A percentile compares a stretch with the other conserved stretches of the same genome.
phyloP scores from a whole-genome alignment of 2,797 vertebrate genomes.

The Pseudomugil tenellus region DNA sequence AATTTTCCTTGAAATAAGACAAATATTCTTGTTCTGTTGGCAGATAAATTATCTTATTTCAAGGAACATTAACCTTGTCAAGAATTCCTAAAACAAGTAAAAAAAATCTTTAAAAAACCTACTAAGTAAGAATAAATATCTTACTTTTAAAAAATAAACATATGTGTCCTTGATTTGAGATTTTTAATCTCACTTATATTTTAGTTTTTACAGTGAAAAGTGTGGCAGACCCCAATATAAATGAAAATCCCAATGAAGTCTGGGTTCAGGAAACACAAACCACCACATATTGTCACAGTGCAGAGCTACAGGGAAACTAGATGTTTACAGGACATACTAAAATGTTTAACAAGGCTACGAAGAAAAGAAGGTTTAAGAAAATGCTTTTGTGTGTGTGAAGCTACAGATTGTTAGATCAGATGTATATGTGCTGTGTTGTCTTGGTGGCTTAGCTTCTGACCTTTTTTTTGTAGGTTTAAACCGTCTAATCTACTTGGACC shows the following conservation, averaged over 20 bases:
- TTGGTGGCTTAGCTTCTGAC: constrained; percentile 52
- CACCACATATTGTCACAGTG: neutral
- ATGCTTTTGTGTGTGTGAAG: neutral
- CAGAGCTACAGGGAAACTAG: neutral
- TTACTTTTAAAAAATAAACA: too few species aligned
- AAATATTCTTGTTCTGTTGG: too few species aligned
- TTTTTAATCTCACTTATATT: too few species aligned
- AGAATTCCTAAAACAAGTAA: too few species aligned
- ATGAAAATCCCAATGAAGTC: neutral
- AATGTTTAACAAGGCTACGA: too few species aligned
- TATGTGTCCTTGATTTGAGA: too few species aligned
- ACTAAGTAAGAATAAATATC: too few species aligned
- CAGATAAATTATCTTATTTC: too few species aligned
- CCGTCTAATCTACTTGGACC: constrained; percentile 72
- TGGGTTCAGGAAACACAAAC: neutral
- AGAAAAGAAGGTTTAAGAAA: neutral
- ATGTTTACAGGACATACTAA: neutral
- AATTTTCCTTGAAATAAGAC: too few species aligned
- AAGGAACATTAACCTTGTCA: too few species aligned
- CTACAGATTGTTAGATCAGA: constrained; percentile 7
- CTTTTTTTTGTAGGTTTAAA: constrained; percentile 45
- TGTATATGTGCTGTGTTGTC: constrained; percentile 16
- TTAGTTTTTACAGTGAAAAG: too few species aligned
- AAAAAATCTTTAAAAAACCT: too few species aligned
- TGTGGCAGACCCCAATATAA: neutral